These are phyloP conservation scores for Drosophila paracracens DNA, from an alignment of 2,888 invertebrate genomes.

Conservation along the genomic window DNA sequence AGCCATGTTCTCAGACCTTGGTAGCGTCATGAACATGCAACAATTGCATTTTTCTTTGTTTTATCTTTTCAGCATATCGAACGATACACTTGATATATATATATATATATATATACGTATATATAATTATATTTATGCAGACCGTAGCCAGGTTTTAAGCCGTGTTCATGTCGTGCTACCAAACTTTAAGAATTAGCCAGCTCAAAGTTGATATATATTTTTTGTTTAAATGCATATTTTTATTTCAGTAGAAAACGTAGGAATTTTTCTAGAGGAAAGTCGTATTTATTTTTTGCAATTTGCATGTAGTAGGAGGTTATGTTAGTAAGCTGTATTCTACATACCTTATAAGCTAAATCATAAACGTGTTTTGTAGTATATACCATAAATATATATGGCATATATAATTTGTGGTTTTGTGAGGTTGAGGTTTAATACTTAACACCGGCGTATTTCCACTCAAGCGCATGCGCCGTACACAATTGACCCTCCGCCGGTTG, in stretches of 20 bases:
- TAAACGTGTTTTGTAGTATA: constrained; percentile 36
- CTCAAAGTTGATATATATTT: constrained; percentile 61
- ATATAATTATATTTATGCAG: constrained; percentile 3
- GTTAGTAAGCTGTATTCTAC: constrained; percentile 64
- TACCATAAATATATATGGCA: constrained; percentile 18
- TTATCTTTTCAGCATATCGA: constrained; percentile 2
- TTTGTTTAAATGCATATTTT: constrained; percentile 70
- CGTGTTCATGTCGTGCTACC: constrained; percentile 65
- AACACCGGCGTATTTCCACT: constrained; percentile 46
- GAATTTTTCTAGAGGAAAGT: constrained; percentile 71
- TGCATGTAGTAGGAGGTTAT: constrained; percentile 25
- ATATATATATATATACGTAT: not conserved
- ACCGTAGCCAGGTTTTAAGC: constrained; percentile 18
- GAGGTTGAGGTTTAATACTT: constrained; percentile 59
- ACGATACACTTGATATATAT: constrained; percentile 4
- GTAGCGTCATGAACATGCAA: constrained; percentile 60
- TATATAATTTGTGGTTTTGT: constrained; percentile 13
- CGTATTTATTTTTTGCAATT: constrained; percentile 57
- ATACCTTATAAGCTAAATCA: constrained; percentile 73
- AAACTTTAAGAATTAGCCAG: constrained; percentile 80
- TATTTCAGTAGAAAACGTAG: constrained; percentile 76
- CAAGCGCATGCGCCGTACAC: constrained; percentile 57
- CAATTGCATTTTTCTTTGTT: constrained; percentile 29
- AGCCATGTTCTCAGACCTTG: constrained; percentile 76
- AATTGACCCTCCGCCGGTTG: not conserved